These are phyloP conservation scores for Archips crataeganus DNA, from an alignment of 2,888 invertebrate species.

Conservation along the genomic window DNA sequence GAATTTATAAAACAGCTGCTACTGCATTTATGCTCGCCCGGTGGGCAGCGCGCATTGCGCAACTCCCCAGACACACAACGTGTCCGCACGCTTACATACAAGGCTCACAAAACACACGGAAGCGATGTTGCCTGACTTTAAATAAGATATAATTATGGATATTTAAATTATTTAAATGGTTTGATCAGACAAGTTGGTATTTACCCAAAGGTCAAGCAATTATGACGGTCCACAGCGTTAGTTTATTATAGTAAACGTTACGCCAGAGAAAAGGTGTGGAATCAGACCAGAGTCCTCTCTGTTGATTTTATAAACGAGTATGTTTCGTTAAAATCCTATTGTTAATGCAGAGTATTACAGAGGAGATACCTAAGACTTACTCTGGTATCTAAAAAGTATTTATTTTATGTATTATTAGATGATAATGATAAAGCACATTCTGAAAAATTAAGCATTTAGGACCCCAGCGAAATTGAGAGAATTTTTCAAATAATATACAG, in stretches of 20 bases:
- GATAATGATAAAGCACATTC: too few relatives aligned
- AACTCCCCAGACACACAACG: slow-evolving; percentile 82
- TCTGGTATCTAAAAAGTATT: too few relatives aligned
- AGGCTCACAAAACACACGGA: slow-evolving; percentile 46
- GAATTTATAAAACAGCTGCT: slow-evolving; percentile 63
- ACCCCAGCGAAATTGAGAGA: too few relatives aligned
- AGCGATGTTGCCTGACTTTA: slow-evolving; percentile 5
- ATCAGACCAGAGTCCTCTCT: too few relatives aligned
- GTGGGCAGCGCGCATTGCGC: slow-evolving; percentile 84
- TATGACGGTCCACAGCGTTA: background rate
- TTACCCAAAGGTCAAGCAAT: background rate
- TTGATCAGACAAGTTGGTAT: slow-evolving; percentile 3
- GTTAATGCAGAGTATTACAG: too few relatives aligned
- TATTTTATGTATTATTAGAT: too few relatives aligned
- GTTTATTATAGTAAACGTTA: background rate
- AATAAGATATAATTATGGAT: background rate
- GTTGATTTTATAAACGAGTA: too few relatives aligned
- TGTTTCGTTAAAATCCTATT: too few relatives aligned
- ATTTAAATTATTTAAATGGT: slow-evolving; percentile 12
- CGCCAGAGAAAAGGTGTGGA: too few relatives aligned
- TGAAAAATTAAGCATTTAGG: too few relatives aligned
- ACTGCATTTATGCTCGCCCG: slow-evolving; percentile 67
- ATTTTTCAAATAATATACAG: too few relatives aligned
- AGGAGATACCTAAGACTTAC: too few relatives aligned
- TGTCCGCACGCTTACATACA: slow-evolving; percentile 64